Conservation (phyloP, 2,888 invertebrate species). For the Drosophila siamana region DNA sequence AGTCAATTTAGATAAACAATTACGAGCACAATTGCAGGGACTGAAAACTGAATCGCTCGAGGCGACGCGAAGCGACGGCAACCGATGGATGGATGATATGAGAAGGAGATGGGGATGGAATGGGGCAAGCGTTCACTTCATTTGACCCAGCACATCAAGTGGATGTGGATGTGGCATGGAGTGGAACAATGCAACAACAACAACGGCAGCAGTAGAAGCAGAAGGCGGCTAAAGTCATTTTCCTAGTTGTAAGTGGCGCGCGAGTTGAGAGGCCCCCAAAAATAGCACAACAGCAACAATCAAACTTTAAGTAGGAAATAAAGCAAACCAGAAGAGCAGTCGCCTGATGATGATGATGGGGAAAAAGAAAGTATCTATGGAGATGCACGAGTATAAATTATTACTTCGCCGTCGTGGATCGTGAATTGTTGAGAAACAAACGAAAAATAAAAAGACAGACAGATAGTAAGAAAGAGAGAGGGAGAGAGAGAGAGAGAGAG, state of each 20-base stretch:
- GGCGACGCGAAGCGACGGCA: neutral
- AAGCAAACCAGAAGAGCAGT: slow-evolving; percentile 36
- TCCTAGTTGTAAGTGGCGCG: slow-evolving; percentile 37
- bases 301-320: slow-evolving; percentile 73
- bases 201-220: no score
- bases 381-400: slow-evolving; percentile 66
- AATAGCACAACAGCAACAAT: slow-evolving; percentile 61
- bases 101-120: neutral
- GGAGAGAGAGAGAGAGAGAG: no score
- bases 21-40: slow-evolving; percentile 70
- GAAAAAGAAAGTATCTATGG: slow-evolving; percentile 62
- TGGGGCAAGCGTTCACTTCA: slow-evolving; percentile 65
- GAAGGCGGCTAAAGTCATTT: slow-evolving; percentile 47
- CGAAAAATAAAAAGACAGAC: no score
- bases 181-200: slow-evolving; percentile 49
- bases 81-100: neutral
- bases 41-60: slow-evolving; percentile 1
- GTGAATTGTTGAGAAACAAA: slow-evolving; percentile 33
- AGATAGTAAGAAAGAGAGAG: no score
- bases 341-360: slow-evolving; percentile 4
- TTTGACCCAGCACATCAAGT: slow-evolving; percentile 72
- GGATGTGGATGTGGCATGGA: slow-evolving; percentile 42
- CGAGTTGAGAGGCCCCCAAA: slow-evolving; percentile 55
- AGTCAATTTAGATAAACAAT: slow-evolving; percentile 77
- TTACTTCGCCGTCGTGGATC: slow-evolving; percentile 44